Evolutionary conservation across 2,888 invertebrate species (phyloP), one percentile per base, ranked within the genome.

Genomic region (Eretmocerus hayati): DNA sequence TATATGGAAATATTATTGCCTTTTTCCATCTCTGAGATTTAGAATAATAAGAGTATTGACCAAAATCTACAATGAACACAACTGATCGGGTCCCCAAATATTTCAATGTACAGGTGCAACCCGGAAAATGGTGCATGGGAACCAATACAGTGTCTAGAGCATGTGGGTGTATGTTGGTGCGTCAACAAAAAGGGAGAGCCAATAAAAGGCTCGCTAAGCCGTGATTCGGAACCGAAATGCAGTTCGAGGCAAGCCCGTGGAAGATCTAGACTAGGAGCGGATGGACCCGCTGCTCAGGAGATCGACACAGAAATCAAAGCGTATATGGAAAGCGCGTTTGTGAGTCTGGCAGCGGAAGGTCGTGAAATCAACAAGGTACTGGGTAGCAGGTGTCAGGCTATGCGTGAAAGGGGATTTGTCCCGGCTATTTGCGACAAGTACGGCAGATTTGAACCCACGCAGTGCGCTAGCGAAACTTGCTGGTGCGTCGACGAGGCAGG

Each of bases 401-500:
- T 77, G 74, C 76, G 72, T 54, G 66, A 62, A 56, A 67, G 56
- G 59, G 57, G 75, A 66, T 61, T 73, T 66, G 40, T 75, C 8
- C 72, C 75, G 0, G 74, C 77, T 0, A 79, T 80, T n/a, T 87
- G 87, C 58, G 78, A 84, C 55, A 67, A 77, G 2, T 77, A 80
- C 52, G 87, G 87, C 0, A 78, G 81, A 56, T 90, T 89, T 69
- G 72, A 81, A 2, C 82, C 90, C 1, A 83, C 81, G 0, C 90
- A 90, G 62, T 90, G 90, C 62, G 80, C 81, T 19, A 78, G 76
- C 9, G 74, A 76, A 43, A 77, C 80, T 22, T 90, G 90, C 66
- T 90, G 90, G 89, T 90, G 90, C 67, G 89, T 90, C 3, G 89
- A 90, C 67, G 88, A 88, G 50, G 88, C 88, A 1, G 85, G 85